Base-by-base conservation (phyloP, 2,113 vertebrate genomes). In the Cettia cetti region DNA sequence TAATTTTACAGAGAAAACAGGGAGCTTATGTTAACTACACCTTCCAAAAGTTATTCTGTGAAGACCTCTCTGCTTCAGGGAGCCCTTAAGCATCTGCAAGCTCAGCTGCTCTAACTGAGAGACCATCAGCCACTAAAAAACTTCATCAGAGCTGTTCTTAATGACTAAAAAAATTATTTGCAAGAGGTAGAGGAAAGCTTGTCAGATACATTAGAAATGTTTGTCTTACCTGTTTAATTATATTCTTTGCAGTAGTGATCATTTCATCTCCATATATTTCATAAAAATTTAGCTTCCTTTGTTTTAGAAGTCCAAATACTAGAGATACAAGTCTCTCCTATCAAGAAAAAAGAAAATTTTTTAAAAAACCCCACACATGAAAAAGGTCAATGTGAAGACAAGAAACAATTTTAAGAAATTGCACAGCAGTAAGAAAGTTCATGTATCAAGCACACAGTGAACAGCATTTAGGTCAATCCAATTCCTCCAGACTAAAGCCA, bases 261-360 rank as follows among this genome's bases (percentile, higher is more conserved):
- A 99, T 99, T 98, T 99, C 99, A 54, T 99, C 98, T 44, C 98
- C 98, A 97, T 99, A 99, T 95, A 99, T 99, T 92, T 99, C 99
- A 98, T 99, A 98, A 97, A 99, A 99, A 97, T 99, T 99, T 96
- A 99, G 98, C 96, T 99, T 99, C 96, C 98, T 98, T 97, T 99
- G 99, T 86, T 99, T 98, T 96, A 99, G 94, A 95, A 99, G 98
- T 47, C 99, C 99, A 92, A 99, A 99, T 76, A 99, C 98, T 95
- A 99, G 97, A 26, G 98, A 99, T 72, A 99, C 96, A 85, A 99
- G 97, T 89, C 99, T 98, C 96, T 99, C 99, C 99, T 99, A 88
- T 52, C 42, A 94, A 98, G 94, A 92, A 95, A 76, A 76, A 35
- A 27, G 3, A 60, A 50, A 42, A 61, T 37, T 11, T 40, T 40